Base-by-base conservation (phyloP, 2,113 vertebrate species). In the Otolemur garnettii region DNA sequence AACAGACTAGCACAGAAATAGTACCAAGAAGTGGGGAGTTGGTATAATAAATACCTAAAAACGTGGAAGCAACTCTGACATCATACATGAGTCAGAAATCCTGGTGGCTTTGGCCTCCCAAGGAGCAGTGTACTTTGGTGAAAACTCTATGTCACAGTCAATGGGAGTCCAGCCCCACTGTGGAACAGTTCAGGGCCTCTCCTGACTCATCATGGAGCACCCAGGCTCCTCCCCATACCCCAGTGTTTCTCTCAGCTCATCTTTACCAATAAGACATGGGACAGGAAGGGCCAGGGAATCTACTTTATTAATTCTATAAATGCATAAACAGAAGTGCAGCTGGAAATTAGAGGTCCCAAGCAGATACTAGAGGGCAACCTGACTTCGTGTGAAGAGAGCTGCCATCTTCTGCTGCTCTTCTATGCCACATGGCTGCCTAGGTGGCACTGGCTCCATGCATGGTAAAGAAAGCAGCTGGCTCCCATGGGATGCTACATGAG, bases 401-500 rank as follows among this genome's bases (percentile, higher is more conserved):
- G 55, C 55, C 33, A 1, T 24, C 15, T 10, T 7, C 64, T 3
- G 42, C 38, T 30, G 33, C 57, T 55, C 15, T 71, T 35, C 10
- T 7, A 28, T 0, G 12, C 28, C 2, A 4, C 0, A 6, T 0
- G 17, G 64, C 38, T 72, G 12, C 38, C 9, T 7, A 22, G 53
- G 64, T 10, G 38, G 35, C 35, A 15, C 5, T 14, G 35, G 74
- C 60, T 21, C 28, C 30, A 9, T 2, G 7, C 13, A 33, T 10
- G 21, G 53, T 26, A 62, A n/a, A 59, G 14, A 53, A 42, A 68
- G 64, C 12, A 30, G 28, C 22, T 33, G 35, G 71, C 68, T 57
- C 35, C 64, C 38, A 2, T 42, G 64, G 33, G 24, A 33, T 33
- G 42, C 12, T 7, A 13, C 12, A 35, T 50, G 17, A 64, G 5